Percentiles rank a stretch among this genome's conserved stretches.
phyloP scores from a whole-genome alignment of 2,113 vertebrate genomes.

The Vimba vimba region DNA sequence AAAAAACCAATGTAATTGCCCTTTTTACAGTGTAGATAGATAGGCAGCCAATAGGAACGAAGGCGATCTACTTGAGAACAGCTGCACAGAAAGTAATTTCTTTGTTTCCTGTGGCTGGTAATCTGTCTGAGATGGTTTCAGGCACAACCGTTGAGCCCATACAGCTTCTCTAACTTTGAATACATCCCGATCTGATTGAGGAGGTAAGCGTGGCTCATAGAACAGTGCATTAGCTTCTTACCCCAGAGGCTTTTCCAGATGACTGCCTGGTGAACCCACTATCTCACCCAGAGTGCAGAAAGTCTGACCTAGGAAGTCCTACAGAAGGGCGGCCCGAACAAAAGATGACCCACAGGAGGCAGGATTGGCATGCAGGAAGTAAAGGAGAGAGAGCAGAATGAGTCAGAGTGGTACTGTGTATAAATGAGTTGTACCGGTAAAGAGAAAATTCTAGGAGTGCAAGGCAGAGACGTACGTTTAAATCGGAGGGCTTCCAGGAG shows the following conservation, averaged over 20 bases:
- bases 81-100: not conserved
- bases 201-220: slow-evolving; percentile 24
- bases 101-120: not conserved
- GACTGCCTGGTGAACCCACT: slow-evolving; percentile 90
- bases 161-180: not conserved
- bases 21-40: not conserved
- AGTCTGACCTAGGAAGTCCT: slow-evolving; percentile 95
- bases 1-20: not conserved
- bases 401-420: slow-evolving; percentile 60
- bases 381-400: slow-evolving; percentile 57
- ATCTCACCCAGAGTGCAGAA: slow-evolving; percentile 96
- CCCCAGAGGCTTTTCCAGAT: slow-evolving; percentile 90
- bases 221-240: slow-evolving; percentile 71
- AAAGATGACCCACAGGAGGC: slow-evolving; percentile 49
- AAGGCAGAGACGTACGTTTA: slow-evolving; percentile 81
- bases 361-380: slow-evolving; percentile 48
- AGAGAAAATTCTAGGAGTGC: slow-evolving; percentile 63
- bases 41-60: not conserved
- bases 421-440: slow-evolving; percentile 66
- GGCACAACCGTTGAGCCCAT: slow-evolving; percentile 2
- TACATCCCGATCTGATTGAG: not conserved
- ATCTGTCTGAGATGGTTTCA: not conserved
- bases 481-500: slow-evolving; percentile 80
- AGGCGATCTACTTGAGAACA: not conserved
- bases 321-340: slow-evolving; percentile 51